Conservation (phyloP, 2,113 vertebrate species). For the Syngnathoides biaculeatus region DNA sequence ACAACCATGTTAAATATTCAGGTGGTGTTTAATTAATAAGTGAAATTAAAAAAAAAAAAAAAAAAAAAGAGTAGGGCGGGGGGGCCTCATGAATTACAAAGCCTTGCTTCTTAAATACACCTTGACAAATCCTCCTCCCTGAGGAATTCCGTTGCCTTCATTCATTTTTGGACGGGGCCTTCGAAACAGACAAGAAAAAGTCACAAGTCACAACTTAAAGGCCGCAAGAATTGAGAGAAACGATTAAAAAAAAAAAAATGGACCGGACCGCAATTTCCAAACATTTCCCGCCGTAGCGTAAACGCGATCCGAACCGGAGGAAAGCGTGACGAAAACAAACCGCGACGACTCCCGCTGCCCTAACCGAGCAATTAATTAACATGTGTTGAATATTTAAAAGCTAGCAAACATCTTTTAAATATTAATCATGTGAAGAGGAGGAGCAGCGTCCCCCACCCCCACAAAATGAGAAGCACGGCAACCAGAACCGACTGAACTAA, state of each 20-base stretch:
- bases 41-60: slow-evolving; percentile 39
- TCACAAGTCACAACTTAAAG: slow-evolving; percentile 13
- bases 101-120: slow-evolving; percentile 68
- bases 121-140: slow-evolving; percentile 55
- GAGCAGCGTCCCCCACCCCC: slow-evolving; percentile 29
- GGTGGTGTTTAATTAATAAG: slow-evolving; percentile 66
- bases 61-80: no score
- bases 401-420: slow-evolving; percentile 45
- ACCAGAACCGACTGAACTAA: slow-evolving; percentile 52
- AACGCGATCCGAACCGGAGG: neutral
- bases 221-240: slow-evolving; percentile 1
- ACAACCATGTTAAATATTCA: slow-evolving; percentile 69
- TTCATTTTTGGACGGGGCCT: slow-evolving; percentile 56
- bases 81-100: slow-evolving; percentile 70
- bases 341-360: slow-evolving; percentile 1
- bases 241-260: neutral
- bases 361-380: slow-evolving; percentile 28
- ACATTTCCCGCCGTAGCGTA: neutral
- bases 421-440: slow-evolving; percentile 45
- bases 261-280: neutral
- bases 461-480: slow-evolving; percentile 41
- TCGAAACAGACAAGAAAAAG: slow-evolving; percentile 25
- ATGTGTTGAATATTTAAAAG: slow-evolving; percentile 45
- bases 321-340: neutral
- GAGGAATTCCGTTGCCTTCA: slow-evolving; percentile 49